Evolutionary conservation across 2,797 vertebrate genomes (phyloP), one percentile per base, ranked within the genome.

Genomic region (Echiichthys vipera): DNA sequence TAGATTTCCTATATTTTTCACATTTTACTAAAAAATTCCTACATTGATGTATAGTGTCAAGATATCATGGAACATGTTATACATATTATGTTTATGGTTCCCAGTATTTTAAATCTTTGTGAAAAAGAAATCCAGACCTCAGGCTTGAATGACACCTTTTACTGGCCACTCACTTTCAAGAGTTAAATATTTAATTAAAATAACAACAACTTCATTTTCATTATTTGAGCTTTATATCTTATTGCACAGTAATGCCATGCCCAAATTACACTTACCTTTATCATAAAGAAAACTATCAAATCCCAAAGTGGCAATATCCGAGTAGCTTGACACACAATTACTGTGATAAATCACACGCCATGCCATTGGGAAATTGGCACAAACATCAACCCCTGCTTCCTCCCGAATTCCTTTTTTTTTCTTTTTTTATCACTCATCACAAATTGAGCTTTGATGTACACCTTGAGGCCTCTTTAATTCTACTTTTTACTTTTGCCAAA

Each of bases 401-500:
- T 53, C 36, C 25, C 25, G 9, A 54, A 59, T 53, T 59, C 56
- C 22, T 54, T 62, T 74, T 65, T 66, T 72, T n/a, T 59, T 59
- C 22, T 54, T 62, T 74, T 65, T 66, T 72, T n/a, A 40, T 62
- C 54, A 39, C 58, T 34, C n/a, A 3, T 56, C 50, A 63, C 71
- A 37, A 54, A 71, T 51, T 15, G 25, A 78, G 43, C 65, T 63
- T 14, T 17, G 51, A 81, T 49, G 36, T 22, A 37, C 47, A 54
- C 49, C 74, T 71, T 40, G 17, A 67, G 20, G 12, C 5, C 37
- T 51, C 39, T 66, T 67, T 50, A 66, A 65, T 46, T 58, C 46
- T 8, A 20, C 39, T 76, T 81, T 86, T 67, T 80, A 32, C 51
- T 75, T 78, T 73, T 80, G 77, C 77, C 79, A 80, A 74, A 76